Evolutionary conservation across 2,888 invertebrate genomes (phyloP).

Genomic region (Caenorhabditis sp.): DNA sequence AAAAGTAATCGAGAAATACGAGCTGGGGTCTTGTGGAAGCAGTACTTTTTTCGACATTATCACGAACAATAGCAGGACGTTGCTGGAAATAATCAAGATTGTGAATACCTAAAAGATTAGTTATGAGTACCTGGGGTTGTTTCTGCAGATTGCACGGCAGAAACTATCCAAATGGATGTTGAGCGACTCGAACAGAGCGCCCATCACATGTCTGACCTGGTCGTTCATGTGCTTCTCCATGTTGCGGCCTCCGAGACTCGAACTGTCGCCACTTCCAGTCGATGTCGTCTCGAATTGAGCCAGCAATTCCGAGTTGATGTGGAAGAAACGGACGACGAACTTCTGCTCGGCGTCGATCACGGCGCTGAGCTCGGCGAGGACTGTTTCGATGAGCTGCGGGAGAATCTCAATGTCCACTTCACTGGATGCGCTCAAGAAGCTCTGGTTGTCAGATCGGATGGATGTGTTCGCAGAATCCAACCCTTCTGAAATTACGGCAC

Average conservation of each 20-base stretch:
- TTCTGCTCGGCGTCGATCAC: slow-evolving; percentile 94
- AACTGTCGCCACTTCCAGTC: slow-evolving; percentile 68
- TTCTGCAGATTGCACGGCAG: slow-evolving; percentile 85
- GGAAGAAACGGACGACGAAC: slow-evolving; percentile 93
- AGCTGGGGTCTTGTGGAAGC: slow-evolving; percentile 88
- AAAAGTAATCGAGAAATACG: slow-evolving; percentile 88
- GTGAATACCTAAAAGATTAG: neutral
- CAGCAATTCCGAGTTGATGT: slow-evolving; percentile 83
- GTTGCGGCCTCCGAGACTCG: slow-evolving; percentile 60
- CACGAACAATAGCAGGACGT: slow-evolving; percentile 93
- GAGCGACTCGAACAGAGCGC: slow-evolving; percentile 89
- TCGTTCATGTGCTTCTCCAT: slow-evolving; percentile 80
- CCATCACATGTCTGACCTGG: slow-evolving; percentile 85
- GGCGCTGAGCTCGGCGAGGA: slow-evolving; percentile 90
- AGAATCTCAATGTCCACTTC: slow-evolving; percentile 51
- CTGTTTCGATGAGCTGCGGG: slow-evolving; percentile 85
- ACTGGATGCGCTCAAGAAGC: slow-evolving; percentile 49
- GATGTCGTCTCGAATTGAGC: slow-evolving; percentile 71
- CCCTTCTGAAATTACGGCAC: slow-evolving; percentile 9
- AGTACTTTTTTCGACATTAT: slow-evolving; percentile 87
- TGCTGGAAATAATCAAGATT: slow-evolving; percentile 83
- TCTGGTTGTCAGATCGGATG: slow-evolving; percentile 43
- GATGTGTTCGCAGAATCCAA: slow-evolving; percentile 48
- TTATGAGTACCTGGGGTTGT: slow-evolving; percentile 54
- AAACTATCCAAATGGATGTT: slow-evolving; percentile 90